Conservation (phyloP, 30 jellyfish, hydroid and myxozoan genomes). For the Turritopsis rubra region DNA sequence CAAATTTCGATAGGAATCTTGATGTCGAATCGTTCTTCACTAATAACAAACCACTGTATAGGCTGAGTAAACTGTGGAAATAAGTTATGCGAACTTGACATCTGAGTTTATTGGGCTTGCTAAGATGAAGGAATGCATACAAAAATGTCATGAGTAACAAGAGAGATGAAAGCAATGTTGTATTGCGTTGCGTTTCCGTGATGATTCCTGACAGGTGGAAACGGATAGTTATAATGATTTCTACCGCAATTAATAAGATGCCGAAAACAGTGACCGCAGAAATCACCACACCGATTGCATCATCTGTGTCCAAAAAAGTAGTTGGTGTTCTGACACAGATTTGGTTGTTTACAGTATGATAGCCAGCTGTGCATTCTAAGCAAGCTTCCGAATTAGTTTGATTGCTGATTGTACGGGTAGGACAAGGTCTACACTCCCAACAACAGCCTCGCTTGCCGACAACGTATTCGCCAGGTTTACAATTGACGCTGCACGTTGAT, state of each 20-base stretch:
- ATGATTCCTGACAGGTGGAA: slow-evolving; percentile 37
- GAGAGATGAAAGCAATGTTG: slow-evolving; percentile 26
- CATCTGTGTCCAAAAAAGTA: slow-evolving; percentile 23
- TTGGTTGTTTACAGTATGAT: slow-evolving; percentile 50
- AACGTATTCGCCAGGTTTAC: slow-evolving; percentile 81
- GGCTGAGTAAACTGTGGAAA: slow-evolving; percentile 41
- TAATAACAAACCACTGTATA: slow-evolving; percentile 38
- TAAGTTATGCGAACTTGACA: slow-evolving; percentile 60
- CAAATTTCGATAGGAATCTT: slow-evolving; percentile 24
- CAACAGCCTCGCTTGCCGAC: slow-evolving; percentile 71
- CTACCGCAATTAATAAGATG: slow-evolving; percentile 18
- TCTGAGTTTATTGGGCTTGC: slow-evolving; percentile 38
- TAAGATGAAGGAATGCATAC: slow-evolving; percentile 47
- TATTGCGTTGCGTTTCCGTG: slow-evolving; percentile 31
- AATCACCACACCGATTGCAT: slow-evolving; percentile 51
- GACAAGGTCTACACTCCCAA: slow-evolving; percentile 73
- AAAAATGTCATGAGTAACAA: slow-evolving; percentile 40
- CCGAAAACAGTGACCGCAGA: slow-evolving; percentile 37
- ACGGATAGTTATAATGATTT: background rate
- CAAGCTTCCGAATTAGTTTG: slow-evolving; percentile 42
- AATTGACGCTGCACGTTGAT: slow-evolving; percentile 65
- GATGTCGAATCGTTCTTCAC: slow-evolving; percentile 35
- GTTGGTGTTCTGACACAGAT: slow-evolving; percentile 58
- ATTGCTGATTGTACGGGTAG: slow-evolving; percentile 44
- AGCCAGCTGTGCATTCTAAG: slow-evolving; percentile 43